Evolutionary conservation across 53 echinoderm and acorn worm genomes (phyloP), one percentile per base, ranked within the genome.

Genomic region (Luidia sarsii): DNA sequence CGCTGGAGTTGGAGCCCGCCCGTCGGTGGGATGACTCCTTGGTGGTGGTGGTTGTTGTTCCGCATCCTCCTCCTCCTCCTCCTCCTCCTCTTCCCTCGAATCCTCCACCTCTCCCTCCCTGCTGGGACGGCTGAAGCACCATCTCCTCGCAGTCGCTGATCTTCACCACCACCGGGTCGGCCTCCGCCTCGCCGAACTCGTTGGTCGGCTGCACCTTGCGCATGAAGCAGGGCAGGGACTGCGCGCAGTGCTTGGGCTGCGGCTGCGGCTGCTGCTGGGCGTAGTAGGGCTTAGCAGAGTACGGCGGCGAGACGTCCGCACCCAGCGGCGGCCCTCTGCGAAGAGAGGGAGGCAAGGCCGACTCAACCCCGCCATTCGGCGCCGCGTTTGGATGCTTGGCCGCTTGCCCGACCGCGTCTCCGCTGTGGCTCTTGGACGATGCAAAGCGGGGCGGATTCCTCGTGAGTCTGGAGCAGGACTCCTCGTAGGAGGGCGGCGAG

Each of bases 1-100:
- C 39, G 63, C 90, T 90, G 1, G 90, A 90, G 77, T 90, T 86
- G 20, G 90, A 90, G 31, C 81, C 81, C 11, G 70, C 66, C 2
- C 79, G 65, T 27, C 57, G 67, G 21, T 81, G 75, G 29, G 82
- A 65, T 0, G 29, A 23, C 27, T 68, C 25, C 18, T 14, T 61
- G 9, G 63, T 80, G 10, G 71, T 0, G 31, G 41, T 54, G n/a
- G n/a, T n/a, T n/a, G n/a, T n/a, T n/a, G n/a, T n/a, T n/a, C n/a
- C n/a, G n/a, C n/a, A n/a, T n/a, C n/a, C n/a, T n/a, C n/a, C n/a
- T n/a, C n/a, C n/a, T n/a, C n/a, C n/a, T n/a, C n/a, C n/a, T n/a
- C n/a, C n/a, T n/a, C n/a, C n/a, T n/a, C n/a, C n/a, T n/a, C n/a
- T n/a, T n/a, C n/a, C n/a, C n/a, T n/a, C n/a, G n/a, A n/a, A n/a